Base-by-base conservation (phyloP, 2,888 invertebrate species). In the Bimastos eiseni region DNA sequence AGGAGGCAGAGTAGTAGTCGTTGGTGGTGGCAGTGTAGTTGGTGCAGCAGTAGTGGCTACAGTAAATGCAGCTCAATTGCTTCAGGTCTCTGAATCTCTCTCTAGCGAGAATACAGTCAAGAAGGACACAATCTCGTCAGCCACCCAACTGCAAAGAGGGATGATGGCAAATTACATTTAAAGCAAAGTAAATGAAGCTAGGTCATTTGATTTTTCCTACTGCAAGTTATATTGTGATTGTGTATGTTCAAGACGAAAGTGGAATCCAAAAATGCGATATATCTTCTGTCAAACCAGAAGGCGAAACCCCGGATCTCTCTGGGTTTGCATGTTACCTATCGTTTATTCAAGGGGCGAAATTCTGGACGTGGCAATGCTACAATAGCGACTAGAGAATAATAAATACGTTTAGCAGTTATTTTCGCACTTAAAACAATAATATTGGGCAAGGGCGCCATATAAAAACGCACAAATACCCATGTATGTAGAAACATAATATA, bases 1-100 rank as follows among this genome's bases (percentile, higher is more conserved):
- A 24, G 21, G 36, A 24, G 86, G 30, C 34, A 37, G 13, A 36
- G 86, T 37, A 8, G 36, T 86, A 37, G 84, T 84, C 19, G 84
- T 84, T 21, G 86, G 6, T 37, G 86, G 86, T 37, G 86, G 19
- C 4, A 37, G 21, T 8, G 86, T 86, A 24, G 86, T 86, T 37
- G 86, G 86, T 5, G 86, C 86, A 34, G 86, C 86, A 24, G 86
- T 86, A 37, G 86, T 86, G 1, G 86, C 86, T 86, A 86, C 70
- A n/a, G n/a, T 70, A 30, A 30, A 70, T 70, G n/a, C 13, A 70
- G 70, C n/a, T 70, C n/a, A 70, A n/a, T 70, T 70, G n/a, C 70
- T 70, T n/a, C 70, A n/a, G 11, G 8, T 70, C n/a, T 70, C 30
- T n/a, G 3, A n/a, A 70, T n/a, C 6, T 70, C 8, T 70, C 8